A percentile compares a stretch with the other conserved stretches of the same genome.
Evolutionary conservation across 2,113 vertebrate species (phyloP).

Genomic region (Bufo gargarizans): DNA sequence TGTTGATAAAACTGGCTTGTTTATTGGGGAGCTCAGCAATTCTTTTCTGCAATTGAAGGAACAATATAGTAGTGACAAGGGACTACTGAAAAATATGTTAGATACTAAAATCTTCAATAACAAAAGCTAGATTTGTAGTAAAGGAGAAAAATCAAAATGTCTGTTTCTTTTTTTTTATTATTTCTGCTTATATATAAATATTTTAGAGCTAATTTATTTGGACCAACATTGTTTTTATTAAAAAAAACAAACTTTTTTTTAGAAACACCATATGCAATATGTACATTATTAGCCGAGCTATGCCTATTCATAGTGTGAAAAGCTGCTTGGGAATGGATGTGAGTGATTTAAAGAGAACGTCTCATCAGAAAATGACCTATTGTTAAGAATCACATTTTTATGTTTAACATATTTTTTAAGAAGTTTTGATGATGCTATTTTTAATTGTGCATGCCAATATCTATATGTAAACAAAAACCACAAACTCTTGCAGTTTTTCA

Average conservation of each 20-base stretch:
- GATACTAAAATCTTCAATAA: constrained; percentile 58
- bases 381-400: no score
- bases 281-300: not conserved
- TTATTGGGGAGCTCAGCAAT: constrained; percentile 57
- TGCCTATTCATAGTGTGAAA: not conserved
- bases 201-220: constrained; percentile 14
- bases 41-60: constrained; percentile 56
- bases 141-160: constrained; percentile 51
- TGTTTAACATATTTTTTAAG: no score
- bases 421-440: no score
- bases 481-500: no score
- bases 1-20: constrained; percentile 57
- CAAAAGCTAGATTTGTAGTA: constrained; percentile 47
- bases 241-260: not conserved
- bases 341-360: not conserved
- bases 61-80: constrained; percentile 56
- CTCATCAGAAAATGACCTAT: no score
- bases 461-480: no score
- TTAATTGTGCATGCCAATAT: no score
- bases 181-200: constrained; percentile 29
- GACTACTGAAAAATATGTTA: constrained; percentile 56
- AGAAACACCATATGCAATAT: not conserved
- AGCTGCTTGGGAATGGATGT: not conserved
- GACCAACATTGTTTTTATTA: not conserved
- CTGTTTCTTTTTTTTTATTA: constrained; percentile 7